These are phyloP conservation scores for Lates calcarifer DNA, from an alignment of 2,113 vertebrate genomes.

Conservation along the genomic window DNA sequence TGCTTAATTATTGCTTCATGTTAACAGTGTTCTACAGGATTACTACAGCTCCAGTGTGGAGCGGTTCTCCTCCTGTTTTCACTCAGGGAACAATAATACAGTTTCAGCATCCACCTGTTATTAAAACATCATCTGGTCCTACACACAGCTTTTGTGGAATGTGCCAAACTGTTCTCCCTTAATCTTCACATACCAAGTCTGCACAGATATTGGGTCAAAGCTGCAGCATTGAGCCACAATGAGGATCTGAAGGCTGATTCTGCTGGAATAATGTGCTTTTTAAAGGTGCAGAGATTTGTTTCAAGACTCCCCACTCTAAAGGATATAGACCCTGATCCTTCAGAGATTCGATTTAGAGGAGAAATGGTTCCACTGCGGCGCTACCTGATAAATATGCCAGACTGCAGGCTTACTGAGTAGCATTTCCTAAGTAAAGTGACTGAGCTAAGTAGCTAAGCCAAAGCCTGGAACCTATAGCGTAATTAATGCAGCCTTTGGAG, in stretches of 20 bases:
- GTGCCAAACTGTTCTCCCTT: not conserved
- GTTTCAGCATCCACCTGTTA: not conserved
- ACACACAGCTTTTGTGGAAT: not conserved
- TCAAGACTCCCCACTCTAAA: conserved; percentile 22
- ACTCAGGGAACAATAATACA: not conserved
- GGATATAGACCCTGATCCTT: conserved; percentile 29
- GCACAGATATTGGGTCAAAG: not conserved
- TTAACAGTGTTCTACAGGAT: not conserved
- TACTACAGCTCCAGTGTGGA: not conserved
- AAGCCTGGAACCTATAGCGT: conserved; percentile 15
- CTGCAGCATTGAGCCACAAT: not conserved
- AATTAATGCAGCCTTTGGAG: conserved; percentile 31
- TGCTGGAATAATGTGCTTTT: conserved; percentile 9
- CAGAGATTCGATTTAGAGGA: conserved; percentile 41
- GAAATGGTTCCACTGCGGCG: conserved; percentile 17
- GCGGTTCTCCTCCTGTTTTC: too few species aligned
- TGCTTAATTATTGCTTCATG: not conserved
- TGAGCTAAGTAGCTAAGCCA: conserved; percentile 33
- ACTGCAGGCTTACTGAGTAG: conserved; percentile 29
- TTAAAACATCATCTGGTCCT: not conserved
- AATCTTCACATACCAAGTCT: not conserved
- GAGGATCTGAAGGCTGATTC: not conserved
- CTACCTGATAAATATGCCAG: conserved; percentile 50
- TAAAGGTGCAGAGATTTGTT: conserved; percentile 19
- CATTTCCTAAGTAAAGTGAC: conserved; percentile 35